Evolutionary conservation across 2,888 invertebrate genomes (phyloP).

Genomic region (Pristionchus fissidentatus): DNA sequence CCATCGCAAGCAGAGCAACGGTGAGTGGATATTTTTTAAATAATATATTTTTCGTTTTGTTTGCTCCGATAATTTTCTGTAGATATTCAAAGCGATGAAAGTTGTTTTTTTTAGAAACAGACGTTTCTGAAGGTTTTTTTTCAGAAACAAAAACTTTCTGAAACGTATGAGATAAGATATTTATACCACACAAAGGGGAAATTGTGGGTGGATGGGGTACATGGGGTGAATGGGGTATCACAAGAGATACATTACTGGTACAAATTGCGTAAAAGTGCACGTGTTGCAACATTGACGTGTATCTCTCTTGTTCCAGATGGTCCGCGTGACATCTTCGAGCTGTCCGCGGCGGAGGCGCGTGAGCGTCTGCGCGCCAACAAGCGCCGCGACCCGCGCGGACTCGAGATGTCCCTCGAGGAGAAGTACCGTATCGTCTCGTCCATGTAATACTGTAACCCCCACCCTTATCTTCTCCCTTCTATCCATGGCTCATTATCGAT

Average conservation of each 20-base stretch:
- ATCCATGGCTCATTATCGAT: constrained; percentile 41
- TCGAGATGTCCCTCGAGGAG: constrained; percentile 72
- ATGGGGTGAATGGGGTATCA: not conserved
- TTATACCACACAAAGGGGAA: too few species aligned
- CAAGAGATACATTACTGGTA: not conserved
- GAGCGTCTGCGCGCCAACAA: constrained; percentile 66
- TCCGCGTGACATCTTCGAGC: constrained; percentile 67
- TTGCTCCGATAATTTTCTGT: too few species aligned
- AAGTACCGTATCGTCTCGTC: constrained; percentile 72
- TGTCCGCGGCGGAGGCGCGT: constrained; percentile 73
- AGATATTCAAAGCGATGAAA: too few species aligned
- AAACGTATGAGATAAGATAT: too few species aligned
- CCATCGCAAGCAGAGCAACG: constrained; percentile 32
- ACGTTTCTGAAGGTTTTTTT: too few species aligned
- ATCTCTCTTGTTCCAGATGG: not conserved
- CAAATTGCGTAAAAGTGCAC: not conserved
- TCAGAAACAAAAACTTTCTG: too few species aligned
- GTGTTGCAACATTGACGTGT: not conserved
- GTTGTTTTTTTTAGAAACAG: too few species aligned
- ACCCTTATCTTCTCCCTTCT: not conserved
- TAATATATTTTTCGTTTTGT: too few species aligned
- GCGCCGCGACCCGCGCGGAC: constrained; percentile 58
- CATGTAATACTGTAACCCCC: constrained; percentile 56
- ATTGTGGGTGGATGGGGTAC: constrained; percentile 54
- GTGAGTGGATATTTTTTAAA: constrained; percentile 16